Evolutionary conservation across 2,797 vertebrate species (phyloP), one percentile per base, ranked within the genome.

Genomic region (Phataginus tricuspis): DNA sequence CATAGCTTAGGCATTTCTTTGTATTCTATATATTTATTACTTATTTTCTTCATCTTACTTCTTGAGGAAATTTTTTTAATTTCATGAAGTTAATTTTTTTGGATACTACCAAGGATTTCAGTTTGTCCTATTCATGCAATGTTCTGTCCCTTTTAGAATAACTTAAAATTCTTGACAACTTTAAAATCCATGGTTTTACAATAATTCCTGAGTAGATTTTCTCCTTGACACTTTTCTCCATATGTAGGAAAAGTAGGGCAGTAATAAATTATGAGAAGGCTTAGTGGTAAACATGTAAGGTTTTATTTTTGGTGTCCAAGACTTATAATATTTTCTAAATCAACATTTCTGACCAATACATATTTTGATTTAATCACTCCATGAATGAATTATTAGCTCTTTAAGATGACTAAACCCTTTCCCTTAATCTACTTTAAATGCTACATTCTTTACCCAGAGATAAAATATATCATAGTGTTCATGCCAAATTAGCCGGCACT

Each of bases 311-410:
- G 66, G 53, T 84, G 25, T 64, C 75, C 69, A 42, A 75, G 27
- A 11, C 0, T 74, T 53, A 69, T 27, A 55, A 75, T 61, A 69
- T 18, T 79, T 92, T 90, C 51, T 90, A 63, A 83, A 64, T 75
- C 57, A 92, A 79, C 0, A 42, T 49, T 88, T 86, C 90, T 83
- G 59, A 69, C 13, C 1, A 39, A 90, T 63, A 27, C 0, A 29
- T 83, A 69, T 63, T 86, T 96, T 83, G 64, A 79, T 93, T 92
- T 93, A 21, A 92, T 78, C 31, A 90, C n/a, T 34, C 64, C 25
- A 83, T 75, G 53, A 77, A 59, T 77, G 61, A 90, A 19, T 55
- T 39, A 51, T 49, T 64, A 55, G 5, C 34, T 78, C 61, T 72
- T 82, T 78, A 72, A 88, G 82, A 71, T 64, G 8, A 19, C 72